phyloP scores from a whole-genome alignment of 2,888 invertebrate genomes.

The Catonia carolina region DNA sequence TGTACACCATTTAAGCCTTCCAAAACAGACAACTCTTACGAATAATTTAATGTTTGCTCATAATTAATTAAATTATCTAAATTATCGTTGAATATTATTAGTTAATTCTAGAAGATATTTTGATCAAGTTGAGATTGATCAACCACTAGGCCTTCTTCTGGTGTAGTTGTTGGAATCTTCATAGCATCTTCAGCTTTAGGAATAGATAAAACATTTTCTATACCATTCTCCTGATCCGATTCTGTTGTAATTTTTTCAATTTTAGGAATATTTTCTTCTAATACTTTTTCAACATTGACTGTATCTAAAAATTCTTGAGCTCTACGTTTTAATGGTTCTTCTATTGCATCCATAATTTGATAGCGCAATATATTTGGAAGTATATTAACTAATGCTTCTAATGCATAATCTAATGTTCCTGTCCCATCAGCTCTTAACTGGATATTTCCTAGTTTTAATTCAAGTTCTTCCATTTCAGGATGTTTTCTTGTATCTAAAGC shows the following conservation, averaged over 20 bases:
- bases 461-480: conserved; percentile 63
- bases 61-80: too few species aligned
- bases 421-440: conserved; percentile 77
- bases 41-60: too few species aligned
- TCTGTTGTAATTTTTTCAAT: conserved; percentile 49
- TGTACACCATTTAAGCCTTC: too few species aligned
- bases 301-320: conserved; percentile 64
- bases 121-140: too few species aligned
- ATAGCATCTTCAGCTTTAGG: too few species aligned
- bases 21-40: too few species aligned
- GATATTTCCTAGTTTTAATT: conserved; percentile 76
- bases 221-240: background rate
- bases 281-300: conserved; percentile 65
- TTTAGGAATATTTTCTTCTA: conserved; percentile 61
- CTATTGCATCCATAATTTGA: conserved; percentile 79
- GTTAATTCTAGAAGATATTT: too few species aligned
- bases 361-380: conserved; percentile 78
- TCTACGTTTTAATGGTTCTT: conserved; percentile 65
- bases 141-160: too few species aligned
- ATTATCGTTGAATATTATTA: too few species aligned
- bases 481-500: conserved; percentile 68
- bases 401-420: conserved; percentile 75
- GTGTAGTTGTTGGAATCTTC: too few species aligned
- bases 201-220: background rate
- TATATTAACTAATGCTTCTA: conserved; percentile 74